Base-by-base conservation (phyloP, 2,113 vertebrate species). In the Heterocephalus glaber region DNA sequence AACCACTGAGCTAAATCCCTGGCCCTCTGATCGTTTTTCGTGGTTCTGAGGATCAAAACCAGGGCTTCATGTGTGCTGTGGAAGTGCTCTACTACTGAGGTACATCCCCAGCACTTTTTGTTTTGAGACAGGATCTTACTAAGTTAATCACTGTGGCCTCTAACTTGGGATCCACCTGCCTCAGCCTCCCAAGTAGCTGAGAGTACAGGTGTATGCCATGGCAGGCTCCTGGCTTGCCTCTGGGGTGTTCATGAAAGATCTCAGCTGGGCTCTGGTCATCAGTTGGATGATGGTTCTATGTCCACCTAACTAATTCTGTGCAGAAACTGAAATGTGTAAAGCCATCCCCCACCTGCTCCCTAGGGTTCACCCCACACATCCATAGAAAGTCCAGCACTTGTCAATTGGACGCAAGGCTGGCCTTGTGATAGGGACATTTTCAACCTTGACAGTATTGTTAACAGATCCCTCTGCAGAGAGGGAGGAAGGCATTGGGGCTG, bases 401-500 rank as follows among this genome's bases (percentile, higher is more conserved):
- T 30, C 44, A 1, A 0, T 6, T 20, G 54, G 47, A 11, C 22
- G 35, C 9, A 20, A n/a, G n/a, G 14, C 76, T 66, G 22, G 68
- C 49, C 54, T 87, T 85, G 35, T 24, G 35, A 26, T 14, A 14
- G 30, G 54, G 17, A 60, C 41, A 58, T 20, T n/a, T 38, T 28
- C n/a, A 3, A 11, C 79, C 79, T 70, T 14, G 24, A 24, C 28
- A 16, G 30, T 5, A n/a, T 16, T 20, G 2, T 41, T 1, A 9
- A 49, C 41, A 58, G 84, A 61, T 38, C 22, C 7, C 16, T 0
- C 33, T 47, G 12, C 35, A 44, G 77, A 33, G 7, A 26, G 16
- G 7, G 16, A 35, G 2, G 19, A 22, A n/a, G 35, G 8, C 56
- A 7, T 7, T 3, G 4, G 5, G 47, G 38, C 47, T 26, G 0